Evolutionary conservation across 2,113 vertebrate species (phyloP).

Genomic region (Trogon surrucura): DNA sequence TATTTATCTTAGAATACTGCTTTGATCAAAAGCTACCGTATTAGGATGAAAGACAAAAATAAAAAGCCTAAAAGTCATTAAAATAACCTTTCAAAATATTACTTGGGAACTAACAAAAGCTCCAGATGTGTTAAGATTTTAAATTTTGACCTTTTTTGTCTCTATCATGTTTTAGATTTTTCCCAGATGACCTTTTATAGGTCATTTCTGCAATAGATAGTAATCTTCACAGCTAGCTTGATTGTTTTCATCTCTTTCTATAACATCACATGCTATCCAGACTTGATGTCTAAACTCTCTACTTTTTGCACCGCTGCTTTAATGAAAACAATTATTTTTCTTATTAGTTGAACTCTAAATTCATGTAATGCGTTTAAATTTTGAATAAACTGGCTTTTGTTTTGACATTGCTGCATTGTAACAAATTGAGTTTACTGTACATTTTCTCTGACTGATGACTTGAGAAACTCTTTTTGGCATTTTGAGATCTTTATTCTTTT

Average conservation of each 20-base stretch:
- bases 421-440: not conserved
- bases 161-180: not conserved
- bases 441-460: slow-evolving; percentile 11
- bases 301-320: not conserved
- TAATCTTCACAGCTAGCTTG: not conserved
- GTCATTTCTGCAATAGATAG: not conserved
- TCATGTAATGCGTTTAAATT: not conserved
- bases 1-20: not conserved
- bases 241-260: not conserved
- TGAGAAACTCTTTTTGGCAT: slow-evolving; percentile 11
- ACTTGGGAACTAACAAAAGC: not conserved
- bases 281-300: not conserved
- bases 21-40: not conserved
- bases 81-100: not conserved
- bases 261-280: not conserved
- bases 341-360: not conserved
- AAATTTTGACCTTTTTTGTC: not conserved
- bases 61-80: not conserved
- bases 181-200: not conserved
- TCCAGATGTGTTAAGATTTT: not conserved
- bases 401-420: not conserved
- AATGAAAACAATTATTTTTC: not conserved
- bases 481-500: slow-evolving; percentile 1
- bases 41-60: not conserved
- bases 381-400: not conserved